Conservation (phyloP, 1,140 invertebrate genomes). For the Oryzaephilus surinamensis region DNA sequence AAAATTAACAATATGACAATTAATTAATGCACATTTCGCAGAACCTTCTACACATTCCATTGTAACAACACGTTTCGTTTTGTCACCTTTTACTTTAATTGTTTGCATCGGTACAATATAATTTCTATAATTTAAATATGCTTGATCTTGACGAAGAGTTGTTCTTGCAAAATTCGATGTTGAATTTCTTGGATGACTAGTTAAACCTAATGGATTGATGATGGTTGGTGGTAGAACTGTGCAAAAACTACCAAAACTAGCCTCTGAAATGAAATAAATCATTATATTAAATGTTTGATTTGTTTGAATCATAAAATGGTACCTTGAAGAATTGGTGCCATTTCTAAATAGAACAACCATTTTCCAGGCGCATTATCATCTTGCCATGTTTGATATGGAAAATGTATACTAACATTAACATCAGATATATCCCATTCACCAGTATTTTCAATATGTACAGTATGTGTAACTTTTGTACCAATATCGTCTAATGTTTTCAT, state of each 20-base stretch:
- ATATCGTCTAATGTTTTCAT: slow-evolving; percentile 77
- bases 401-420: slow-evolving; percentile 70
- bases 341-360: slow-evolving; percentile 84
- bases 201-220: too few species aligned
- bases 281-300: too few species aligned
- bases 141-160: too few species aligned
- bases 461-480: slow-evolving; percentile 73
- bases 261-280: too few species aligned
- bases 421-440: slow-evolving; percentile 75
- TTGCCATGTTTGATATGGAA: slow-evolving; percentile 83
- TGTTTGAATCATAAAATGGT: too few species aligned
- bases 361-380: slow-evolving; percentile 64
- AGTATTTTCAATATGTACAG: slow-evolving; percentile 71
- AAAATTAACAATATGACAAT: slow-evolving; percentile 68
- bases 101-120: slow-evolving; percentile 55
- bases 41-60: slow-evolving; percentile 71
- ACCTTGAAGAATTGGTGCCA: slow-evolving; percentile 62
- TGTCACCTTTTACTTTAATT: slow-evolving; percentile 42
- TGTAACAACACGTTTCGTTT: slow-evolving; percentile 59
- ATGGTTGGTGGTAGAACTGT: too few species aligned
- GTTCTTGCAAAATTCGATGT: too few species aligned
- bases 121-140: too few species aligned
- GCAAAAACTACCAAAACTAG: too few species aligned
- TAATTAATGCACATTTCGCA: slow-evolving; percentile 78
- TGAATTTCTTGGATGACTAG: too few species aligned